These are phyloP conservation scores for Endomychus coccineus DNA, from an alignment of 2,888 invertebrate genomes.

Conservation along the genomic window DNA sequence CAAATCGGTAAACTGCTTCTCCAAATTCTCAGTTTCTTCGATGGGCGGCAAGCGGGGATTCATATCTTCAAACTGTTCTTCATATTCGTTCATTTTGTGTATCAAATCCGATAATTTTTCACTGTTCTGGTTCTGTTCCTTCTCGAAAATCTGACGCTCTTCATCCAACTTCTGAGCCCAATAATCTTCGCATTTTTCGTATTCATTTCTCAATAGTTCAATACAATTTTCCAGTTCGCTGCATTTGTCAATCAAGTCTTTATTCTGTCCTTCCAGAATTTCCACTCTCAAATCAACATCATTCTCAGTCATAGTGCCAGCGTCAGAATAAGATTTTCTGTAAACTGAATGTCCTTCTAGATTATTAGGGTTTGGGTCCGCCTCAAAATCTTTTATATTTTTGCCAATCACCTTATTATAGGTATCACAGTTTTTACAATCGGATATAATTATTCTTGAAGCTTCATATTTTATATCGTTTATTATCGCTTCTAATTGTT, in stretches of 20 bases:
- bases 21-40: slow-evolving; percentile 64
- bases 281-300: slow-evolving; percentile 7
- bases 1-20: slow-evolving; percentile 63
- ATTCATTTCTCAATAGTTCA: slow-evolving; percentile 67
- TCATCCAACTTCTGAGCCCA: slow-evolving; percentile 74
- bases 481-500: slow-evolving; percentile 48
- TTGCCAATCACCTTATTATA: slow-evolving; percentile 34
- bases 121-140: slow-evolving; percentile 68
- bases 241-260: slow-evolving; percentile 46
- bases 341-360: slow-evolving; percentile 6
- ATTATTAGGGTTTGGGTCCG: slow-evolving; percentile 7
- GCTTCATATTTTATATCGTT: slow-evolving; percentile 37
- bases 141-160: slow-evolving; percentile 66
- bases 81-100: slow-evolving; percentile 71
- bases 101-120: slow-evolving; percentile 68
- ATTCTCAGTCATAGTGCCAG: slow-evolving; percentile 6
- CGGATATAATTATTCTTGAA: slow-evolving; percentile 29
- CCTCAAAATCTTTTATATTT: slow-evolving; percentile 19
- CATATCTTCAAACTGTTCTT: slow-evolving; percentile 59
- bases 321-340: slow-evolving; percentile 19
- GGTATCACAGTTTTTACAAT: slow-evolving; percentile 29
- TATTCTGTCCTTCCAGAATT: slow-evolving; percentile 38
- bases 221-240: slow-evolving; percentile 66
- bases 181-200: slow-evolving; percentile 81
- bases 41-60: slow-evolving; percentile 62